Evolutionary conservation across 53 echinoderm and acorn worm genomes (phyloP), one percentile per base, ranked within the genome.

Genomic region (Patiria pectinifera): DNA sequence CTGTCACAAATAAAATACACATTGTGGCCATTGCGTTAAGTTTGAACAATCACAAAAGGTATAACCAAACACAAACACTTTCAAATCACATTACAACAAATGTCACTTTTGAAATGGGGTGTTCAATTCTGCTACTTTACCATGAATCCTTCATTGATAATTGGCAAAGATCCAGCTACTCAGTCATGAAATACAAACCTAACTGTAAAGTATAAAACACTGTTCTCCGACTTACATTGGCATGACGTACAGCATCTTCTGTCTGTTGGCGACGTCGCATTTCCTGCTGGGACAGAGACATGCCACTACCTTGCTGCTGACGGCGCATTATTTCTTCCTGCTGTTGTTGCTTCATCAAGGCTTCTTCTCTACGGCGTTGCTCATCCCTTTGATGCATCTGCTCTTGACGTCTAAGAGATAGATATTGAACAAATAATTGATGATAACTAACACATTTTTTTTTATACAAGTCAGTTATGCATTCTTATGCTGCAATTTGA

Each of bases 381-480:
- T 96, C 96, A 71, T 94, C 86, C 62, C 94, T 94, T 72, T 94
- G 94, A 22, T 85, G 87, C 62, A 84, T 79, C 66, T 92, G 83
- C 15, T 94, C 94, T 85, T 96, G 96, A 80, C 94, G 92, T 59
- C 96, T 96, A 45, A 72, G 21, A 8, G 45, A 81, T 10, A n/a
- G 22, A n/a, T 18, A 74, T 74, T 5, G 22, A 24, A n/a, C 9
- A 59, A 12, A 14, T 4, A 25, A 13, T 8, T 61, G 9, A 13
- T 61, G 9, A 13, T 10, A 59, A 11, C 60, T 44, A 53, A 53
- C 53, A 60, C 26, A 24, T 12, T 59, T 66, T 11, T 2, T 66
- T 35, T 0, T n/a, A 21, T 59, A 59, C 7, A 59, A 8, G 23
- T 85, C 62, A 23, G 14, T 3, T 11, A 85, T 21, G 63, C 19